A percentile compares a stretch with the other conserved stretches of the same genome.
Conservation (phyloP, 2,888 invertebrate species). For the Apamea monoglypha region DNA sequence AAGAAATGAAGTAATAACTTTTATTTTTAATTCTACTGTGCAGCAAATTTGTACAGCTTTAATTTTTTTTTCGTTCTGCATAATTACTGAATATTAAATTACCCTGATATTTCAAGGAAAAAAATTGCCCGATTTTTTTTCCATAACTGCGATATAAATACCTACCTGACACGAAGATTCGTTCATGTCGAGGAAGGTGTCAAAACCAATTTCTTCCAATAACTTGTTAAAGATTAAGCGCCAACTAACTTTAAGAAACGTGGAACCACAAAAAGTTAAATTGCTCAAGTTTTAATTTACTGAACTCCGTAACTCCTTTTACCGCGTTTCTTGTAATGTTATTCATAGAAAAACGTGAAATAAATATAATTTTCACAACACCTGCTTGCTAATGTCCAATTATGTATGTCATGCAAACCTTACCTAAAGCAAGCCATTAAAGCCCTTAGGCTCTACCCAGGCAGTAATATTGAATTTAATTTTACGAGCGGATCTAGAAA, state of each 20-base stretch:
- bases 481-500: too few relatives aligned
- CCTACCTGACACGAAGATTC: conserved; percentile 35
- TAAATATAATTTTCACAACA: conserved; percentile 63
- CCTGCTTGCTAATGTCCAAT: background rate
- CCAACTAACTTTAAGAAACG: conserved; percentile 72
- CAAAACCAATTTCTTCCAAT: conserved; percentile 64
- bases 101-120: background rate
- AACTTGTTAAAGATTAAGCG: conserved; percentile 74
- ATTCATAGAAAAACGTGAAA: conserved; percentile 71
- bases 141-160: conserved; percentile 31
- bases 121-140: background rate
- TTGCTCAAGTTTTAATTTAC: conserved; percentile 83
- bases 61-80: background rate
- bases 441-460: background rate
- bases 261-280: conserved; percentile 84
- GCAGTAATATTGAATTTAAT: background rate
- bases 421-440: background rate
- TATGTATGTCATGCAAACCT: background rate
- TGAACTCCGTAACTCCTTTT: conserved; percentile 72
- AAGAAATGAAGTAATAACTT: background rate
- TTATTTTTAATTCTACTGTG: background rate
- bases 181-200: conserved; percentile 53
- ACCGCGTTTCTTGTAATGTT: conserved; percentile 69
- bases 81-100: background rate
- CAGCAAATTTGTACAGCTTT: background rate